These are phyloP conservation scores for Neosilurus mollespiculum DNA, from an alignment of 2,797 vertebrate genomes.

Conservation along the genomic window DNA sequence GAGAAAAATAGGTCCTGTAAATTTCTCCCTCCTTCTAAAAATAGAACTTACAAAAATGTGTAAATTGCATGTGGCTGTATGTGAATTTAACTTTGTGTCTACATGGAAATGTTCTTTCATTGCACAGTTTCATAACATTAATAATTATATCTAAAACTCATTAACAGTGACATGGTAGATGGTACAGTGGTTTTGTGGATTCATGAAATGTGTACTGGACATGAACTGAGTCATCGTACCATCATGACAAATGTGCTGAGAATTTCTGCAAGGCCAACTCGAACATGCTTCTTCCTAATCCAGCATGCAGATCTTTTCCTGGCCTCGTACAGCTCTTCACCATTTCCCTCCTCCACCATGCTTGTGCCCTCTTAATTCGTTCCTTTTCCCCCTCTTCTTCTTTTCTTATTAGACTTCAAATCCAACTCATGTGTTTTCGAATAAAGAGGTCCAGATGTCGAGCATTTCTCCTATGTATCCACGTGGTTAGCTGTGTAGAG, in stretches of 20 bases:
- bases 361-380: conserved; percentile 59
- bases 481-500: conserved; percentile 1
- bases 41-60: conserved; percentile 26
- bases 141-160: not conserved
- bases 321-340: conserved; percentile 34
- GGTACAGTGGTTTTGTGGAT: not conserved
- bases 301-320: conserved; percentile 52
- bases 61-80: conserved; percentile 15
- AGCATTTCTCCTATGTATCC: conserved; percentile 4
- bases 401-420: not conserved
- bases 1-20: not conserved
- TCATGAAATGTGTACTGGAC: not conserved
- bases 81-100: not conserved
- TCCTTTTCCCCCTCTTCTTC: not conserved
- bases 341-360: conserved; percentile 56
- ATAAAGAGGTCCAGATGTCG: not conserved
- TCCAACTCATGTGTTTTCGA: not conserved
- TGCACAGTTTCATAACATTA: not conserved
- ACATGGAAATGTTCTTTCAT: not conserved
- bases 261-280: conserved; percentile 77
- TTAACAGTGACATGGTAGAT: not conserved
- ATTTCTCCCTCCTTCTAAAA: conserved; percentile 29
- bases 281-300: conserved; percentile 63
- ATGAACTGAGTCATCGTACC: conserved; percentile 72
- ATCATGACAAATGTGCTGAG: conserved; percentile 84